Base-by-base conservation (phyloP, 2,888 invertebrate genomes). In the Helleia helle region DNA sequence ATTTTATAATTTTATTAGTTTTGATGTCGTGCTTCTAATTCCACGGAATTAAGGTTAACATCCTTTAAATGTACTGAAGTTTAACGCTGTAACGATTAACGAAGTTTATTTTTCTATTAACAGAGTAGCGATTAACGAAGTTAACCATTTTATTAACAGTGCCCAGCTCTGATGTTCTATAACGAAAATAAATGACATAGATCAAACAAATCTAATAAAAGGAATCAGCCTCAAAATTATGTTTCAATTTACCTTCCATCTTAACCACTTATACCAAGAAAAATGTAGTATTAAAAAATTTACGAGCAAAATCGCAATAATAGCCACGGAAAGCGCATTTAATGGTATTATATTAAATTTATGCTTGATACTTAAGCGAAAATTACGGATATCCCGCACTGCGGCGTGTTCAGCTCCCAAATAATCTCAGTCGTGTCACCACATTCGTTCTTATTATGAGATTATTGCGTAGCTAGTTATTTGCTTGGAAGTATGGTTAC, bases 401-500 rank as follows among this genome's bases (percentile, higher is more conserved):
- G 75, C 75, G 74, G 72, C 63, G 62, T 50, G 54, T 64, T 57
- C 56, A 54, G 46, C 38, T 43, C 43, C 48, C 45, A 59, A 61
- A 67, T 74, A 69, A 73, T 74, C 69, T 71, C 56, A 54, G 56
- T 50, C 54, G 57, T 71, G 71, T 67, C 69, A 65, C 62, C 67
- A 56, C 69, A 70, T 72, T 64, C 64, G 56, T 71, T 68, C 69
- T 66, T 44, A 42, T 44, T 44, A 42, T 18, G 17, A 36, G 30
- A 30, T 30, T 39, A 39, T 39, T 31, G 28, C 38, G 18, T 12
- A 30, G 30, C 39, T 15, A 31, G 30, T 31, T 15, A 39, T 25
- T 31, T 24, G 24, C 30, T 15, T 30, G 29, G 12, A 7, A 29
- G 13, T 22, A n/a, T 18, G 11, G 28, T 18, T 30, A 11, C 15